Conservation (phyloP, 2,113 vertebrate species). For the Brachirus orientalis region DNA sequence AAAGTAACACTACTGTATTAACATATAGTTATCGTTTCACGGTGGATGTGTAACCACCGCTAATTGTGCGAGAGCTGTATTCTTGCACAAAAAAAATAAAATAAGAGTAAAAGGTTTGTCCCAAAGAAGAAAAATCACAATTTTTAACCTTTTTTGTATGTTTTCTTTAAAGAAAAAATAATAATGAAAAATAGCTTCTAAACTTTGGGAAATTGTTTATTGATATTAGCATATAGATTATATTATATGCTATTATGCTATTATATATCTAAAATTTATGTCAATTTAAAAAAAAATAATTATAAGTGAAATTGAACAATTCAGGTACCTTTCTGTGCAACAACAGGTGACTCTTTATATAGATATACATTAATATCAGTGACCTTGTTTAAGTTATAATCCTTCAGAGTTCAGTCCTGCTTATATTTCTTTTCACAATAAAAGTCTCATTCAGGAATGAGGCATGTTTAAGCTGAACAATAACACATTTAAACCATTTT, state of each 20-base stretch:
- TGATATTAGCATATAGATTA: slow-evolving; percentile 62
- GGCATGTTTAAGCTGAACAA: too few relatives aligned
- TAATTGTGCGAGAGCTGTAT: slow-evolving; percentile 17
- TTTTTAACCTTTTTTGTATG: slow-evolving; percentile 73
- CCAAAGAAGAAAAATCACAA: slow-evolving; percentile 73
- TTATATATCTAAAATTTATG: slow-evolving; percentile 67
- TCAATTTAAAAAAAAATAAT: slow-evolving; percentile 36
- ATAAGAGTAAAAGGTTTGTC: slow-evolving; percentile 42
- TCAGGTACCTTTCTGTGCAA: slow-evolving; percentile 63
- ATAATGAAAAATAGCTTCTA: slow-evolving; percentile 32
- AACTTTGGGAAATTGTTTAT: slow-evolving; percentile 66
- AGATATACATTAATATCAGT: not conserved
- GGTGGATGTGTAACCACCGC: slow-evolving; percentile 28
- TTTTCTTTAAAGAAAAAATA: slow-evolving; percentile 44
- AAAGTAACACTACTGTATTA: slow-evolving; percentile 42
- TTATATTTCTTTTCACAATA: slow-evolving; percentile 3
- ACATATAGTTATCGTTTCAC: slow-evolving; percentile 37
- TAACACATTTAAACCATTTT: too few relatives aligned
- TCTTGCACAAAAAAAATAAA: slow-evolving; percentile 54
- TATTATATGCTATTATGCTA: slow-evolving; percentile 66
- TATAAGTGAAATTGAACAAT: slow-evolving; percentile 53
- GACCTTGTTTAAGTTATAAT: slow-evolving; percentile 3
- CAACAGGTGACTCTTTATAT: slow-evolving; percentile 20
- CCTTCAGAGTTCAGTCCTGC: slow-evolving; percentile 10
- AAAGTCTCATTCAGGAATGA: slow-evolving; percentile 14